phyloP scores from a whole-genome alignment of 2,797 vertebrate species.

The Sorex maritimensis region DNA sequence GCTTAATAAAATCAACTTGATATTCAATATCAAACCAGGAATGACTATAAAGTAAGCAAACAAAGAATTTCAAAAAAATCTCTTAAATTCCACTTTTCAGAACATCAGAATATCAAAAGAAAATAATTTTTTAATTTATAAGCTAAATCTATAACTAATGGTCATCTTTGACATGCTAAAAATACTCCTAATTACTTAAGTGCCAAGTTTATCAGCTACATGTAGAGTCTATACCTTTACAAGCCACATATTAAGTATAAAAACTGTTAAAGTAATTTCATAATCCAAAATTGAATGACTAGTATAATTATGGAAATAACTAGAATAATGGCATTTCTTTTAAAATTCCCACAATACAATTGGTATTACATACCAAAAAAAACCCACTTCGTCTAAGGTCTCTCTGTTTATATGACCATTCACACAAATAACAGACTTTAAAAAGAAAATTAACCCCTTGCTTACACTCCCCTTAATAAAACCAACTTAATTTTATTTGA shows the following conservation, averaged over 20 bases:
- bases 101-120: slow-evolving; percentile 81
- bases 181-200: slow-evolving; percentile 48
- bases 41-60: slow-evolving; percentile 71
- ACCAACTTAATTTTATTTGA: slow-evolving; percentile 85
- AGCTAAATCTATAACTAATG: slow-evolving; percentile 63
- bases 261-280: slow-evolving; percentile 50
- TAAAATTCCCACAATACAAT: background rate
- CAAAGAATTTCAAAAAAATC: slow-evolving; percentile 73
- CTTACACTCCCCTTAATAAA: slow-evolving; percentile 81
- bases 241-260: slow-evolving; percentile 56
- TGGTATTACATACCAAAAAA: too few relatives aligned
- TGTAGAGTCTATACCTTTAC: slow-evolving; percentile 18
- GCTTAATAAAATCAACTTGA: slow-evolving; percentile 81
- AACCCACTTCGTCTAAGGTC: background rate
- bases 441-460: slow-evolving; percentile 78
- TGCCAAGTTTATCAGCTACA: slow-evolving; percentile 8
- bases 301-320: slow-evolving; percentile 17
- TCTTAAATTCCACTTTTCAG: slow-evolving; percentile 67
- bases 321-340: background rate
- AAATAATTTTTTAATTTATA: slow-evolving; percentile 67
- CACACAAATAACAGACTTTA: slow-evolving; percentile 74
- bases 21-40: slow-evolving; percentile 79
- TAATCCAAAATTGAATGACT: slow-evolving; percentile 61
- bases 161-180: slow-evolving; percentile 67
- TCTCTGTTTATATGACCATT: background rate